Conservation (phyloP, 2,888 invertebrate species). For the Volucella inanis region DNA sequence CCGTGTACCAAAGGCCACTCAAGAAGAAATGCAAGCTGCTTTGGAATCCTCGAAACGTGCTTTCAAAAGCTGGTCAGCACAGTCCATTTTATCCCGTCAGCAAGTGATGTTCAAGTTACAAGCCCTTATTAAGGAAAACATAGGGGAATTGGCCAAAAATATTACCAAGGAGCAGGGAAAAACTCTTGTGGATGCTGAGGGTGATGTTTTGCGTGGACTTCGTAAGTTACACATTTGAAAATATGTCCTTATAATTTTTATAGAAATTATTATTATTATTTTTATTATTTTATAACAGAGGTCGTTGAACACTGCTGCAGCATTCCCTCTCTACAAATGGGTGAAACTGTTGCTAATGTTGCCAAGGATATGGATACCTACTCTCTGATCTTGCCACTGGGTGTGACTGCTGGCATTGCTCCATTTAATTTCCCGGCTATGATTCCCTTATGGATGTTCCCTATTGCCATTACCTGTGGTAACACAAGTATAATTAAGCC, state of each 20-base stretch:
- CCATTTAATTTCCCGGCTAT: conserved; percentile 99
- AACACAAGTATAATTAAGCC: conserved; percentile 98
- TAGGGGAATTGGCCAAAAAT: conserved; percentile 94
- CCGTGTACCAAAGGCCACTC: conserved; percentile 95
- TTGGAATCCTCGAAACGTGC: conserved; percentile 93
- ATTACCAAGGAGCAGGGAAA: conserved; percentile 99
- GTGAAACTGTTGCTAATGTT: conserved; percentile 91
- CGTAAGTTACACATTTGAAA: conserved; percentile 86
- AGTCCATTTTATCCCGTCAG: conserved; percentile 95
- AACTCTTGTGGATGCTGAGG: conserved; percentile 97
- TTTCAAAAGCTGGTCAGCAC: conserved; percentile 92
- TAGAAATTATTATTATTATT: not conserved
- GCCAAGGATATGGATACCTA: conserved; percentile 98
- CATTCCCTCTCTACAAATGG: conserved; percentile 95
- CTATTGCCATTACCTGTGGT: conserved; percentile 93
- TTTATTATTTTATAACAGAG: conserved; percentile 85
- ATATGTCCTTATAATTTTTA: not conserved
- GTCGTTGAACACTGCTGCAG: conserved; percentile 98
- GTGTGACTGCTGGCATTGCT: conserved; percentile 95
- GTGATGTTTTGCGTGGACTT: conserved; percentile 97
- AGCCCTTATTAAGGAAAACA: conserved; percentile 92
- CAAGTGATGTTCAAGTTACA: conserved; percentile 96
- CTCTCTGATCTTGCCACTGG: conserved; percentile 95
- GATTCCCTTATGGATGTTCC: conserved; percentile 99
- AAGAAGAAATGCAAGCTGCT: conserved; percentile 94